Conservation (phyloP, 2,113 vertebrate genomes). For the Sinocyclocheilus anshuiensis region DNA sequence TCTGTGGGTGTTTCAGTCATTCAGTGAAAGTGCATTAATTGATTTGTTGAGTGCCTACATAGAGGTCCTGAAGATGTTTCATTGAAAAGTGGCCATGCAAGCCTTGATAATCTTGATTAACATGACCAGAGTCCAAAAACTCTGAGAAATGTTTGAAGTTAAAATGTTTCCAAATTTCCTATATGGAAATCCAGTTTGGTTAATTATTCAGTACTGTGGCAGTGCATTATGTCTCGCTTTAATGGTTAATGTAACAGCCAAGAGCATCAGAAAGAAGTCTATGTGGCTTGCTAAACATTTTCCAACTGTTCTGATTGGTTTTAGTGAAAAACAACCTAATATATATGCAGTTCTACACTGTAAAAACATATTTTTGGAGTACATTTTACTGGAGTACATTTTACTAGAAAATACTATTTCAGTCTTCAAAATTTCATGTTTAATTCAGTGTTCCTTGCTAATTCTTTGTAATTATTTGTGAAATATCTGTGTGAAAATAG, state of each 20-base stretch:
- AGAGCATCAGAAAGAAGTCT: neutral
- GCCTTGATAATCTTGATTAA: neutral
- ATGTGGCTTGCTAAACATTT: neutral
- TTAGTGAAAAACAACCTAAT: too few species aligned
- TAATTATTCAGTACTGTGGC: neutral
- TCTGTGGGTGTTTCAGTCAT: constrained; percentile 5
- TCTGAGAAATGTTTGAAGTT: neutral
- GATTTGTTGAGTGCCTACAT: constrained; percentile 4
- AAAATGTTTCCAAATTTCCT: neutral
- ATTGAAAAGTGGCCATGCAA: neutral
- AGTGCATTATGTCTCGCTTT: neutral
- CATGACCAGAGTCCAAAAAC: neutral
- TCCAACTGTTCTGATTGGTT: too few species aligned
- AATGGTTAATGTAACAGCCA: neutral
- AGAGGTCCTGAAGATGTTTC: neutral
- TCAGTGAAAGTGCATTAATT: constrained; percentile 26
- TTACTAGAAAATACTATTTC: too few species aligned
- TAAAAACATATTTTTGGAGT: too few species aligned
- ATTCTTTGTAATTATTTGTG: too few species aligned
- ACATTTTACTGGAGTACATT: too few species aligned
- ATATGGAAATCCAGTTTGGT: neutral
- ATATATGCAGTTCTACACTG: too few species aligned
- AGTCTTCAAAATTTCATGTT: too few species aligned
- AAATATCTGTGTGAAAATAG: too few species aligned
- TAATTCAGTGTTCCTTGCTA: too few species aligned